Percentiles rank a stretch among this genome's conserved stretches.
Evolutionary conservation across 2,888 invertebrate species (phyloP).

Genomic region (Camponotus fellah): DNA sequence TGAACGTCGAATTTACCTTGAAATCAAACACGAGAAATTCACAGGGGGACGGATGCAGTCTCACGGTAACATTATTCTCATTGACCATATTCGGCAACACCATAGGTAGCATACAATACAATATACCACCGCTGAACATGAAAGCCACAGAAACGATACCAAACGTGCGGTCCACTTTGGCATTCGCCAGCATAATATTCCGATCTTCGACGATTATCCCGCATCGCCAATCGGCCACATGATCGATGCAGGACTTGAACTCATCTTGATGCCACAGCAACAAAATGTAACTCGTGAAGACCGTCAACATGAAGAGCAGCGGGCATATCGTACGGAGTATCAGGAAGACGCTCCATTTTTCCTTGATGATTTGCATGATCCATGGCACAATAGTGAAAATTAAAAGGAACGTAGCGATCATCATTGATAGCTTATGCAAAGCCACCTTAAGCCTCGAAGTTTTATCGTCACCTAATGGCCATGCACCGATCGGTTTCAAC

Average conservation of each 20-base stretch:
- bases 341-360: constrained; percentile 53
- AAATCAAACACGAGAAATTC: constrained; percentile 28
- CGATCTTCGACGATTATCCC: constrained; percentile 54
- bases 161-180: constrained; percentile 64
- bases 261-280: constrained; percentile 59
- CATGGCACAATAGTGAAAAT: constrained; percentile 67
- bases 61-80: constrained; percentile 25
- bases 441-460: constrained; percentile 19
- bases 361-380: constrained; percentile 61
- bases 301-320: constrained; percentile 68
- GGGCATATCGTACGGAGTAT: constrained; percentile 69
- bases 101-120: constrained; percentile 30
- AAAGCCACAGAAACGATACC: constrained; percentile 56
- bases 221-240: constrained; percentile 68
- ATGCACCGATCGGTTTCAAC: constrained; percentile 67
- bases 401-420: constrained; percentile 43
- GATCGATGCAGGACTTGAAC: constrained; percentile 66
- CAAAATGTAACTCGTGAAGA: constrained; percentile 66
- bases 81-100: background rate
- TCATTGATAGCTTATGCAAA: background rate
- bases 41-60: constrained; percentile 20
- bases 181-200: constrained; percentile 69
- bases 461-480: constrained; percentile 57
- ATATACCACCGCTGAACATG: constrained; percentile 52
- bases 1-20: constrained; percentile 8